Evolutionary conservation across 2,888 invertebrate genomes (phyloP), one percentile per base, ranked within the genome.

Genomic region (Exocentrus adspersus): DNA sequence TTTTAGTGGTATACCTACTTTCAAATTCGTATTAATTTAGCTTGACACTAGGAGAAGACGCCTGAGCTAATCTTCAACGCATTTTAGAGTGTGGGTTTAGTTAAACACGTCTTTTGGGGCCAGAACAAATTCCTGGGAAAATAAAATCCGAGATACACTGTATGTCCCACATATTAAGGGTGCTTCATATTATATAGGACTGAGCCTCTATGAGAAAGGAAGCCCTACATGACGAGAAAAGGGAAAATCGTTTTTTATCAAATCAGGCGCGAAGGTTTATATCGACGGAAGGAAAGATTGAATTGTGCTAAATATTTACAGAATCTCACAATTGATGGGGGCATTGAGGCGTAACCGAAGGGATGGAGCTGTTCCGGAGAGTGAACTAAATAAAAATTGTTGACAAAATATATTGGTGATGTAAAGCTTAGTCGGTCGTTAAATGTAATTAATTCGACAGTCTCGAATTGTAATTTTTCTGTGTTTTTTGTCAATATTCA

Each of bases 221-320:
- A 37, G 14, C 37, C 12, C 37, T 37, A n/a, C 14, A 14, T n/a
- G 37, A n/a, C 14, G 37, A 12, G 37, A 12, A 12, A 37, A 37
- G 37, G 7, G 37, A 37, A 37, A 37, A 37, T 37, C 37, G 37
- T 37, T 37, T 37, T 37, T 37, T 37, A 37, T 37, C 14, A 37
- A 37, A 37, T 37, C 37, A 37, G 12, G 12, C 37, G 10, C 14
- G 12, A n/a, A 12, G 12, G 37, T n/a, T 37, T 37, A 37, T 12
- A 37, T 37, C 37, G 12, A 37, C n/a, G 37, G n/a, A 37, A 37
- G 37, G n/a, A 24, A 7, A 37, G 14, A 37, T 37, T 37, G 37
- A 37, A 37, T 37, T 37, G 37, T 37, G 37, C 37, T 37, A 37
- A 37, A 37, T 37, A 37, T 37, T 37, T 37, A 37, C 37, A 37